phyloP scores from a whole-genome alignment of 2,888 invertebrate genomes.

The Omphaloscelis lunosa region DNA sequence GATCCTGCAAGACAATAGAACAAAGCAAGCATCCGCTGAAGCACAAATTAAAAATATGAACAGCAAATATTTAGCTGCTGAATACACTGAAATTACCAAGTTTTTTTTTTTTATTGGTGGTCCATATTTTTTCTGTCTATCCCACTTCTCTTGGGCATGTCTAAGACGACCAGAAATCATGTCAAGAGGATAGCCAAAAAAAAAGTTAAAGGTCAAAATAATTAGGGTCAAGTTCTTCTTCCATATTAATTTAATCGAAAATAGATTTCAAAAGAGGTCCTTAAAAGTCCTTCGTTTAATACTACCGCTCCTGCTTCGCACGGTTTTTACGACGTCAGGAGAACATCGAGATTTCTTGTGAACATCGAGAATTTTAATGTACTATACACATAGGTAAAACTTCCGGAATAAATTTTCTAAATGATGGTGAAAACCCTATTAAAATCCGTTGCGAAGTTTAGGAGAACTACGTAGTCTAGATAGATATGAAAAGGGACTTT shows the following conservation, averaged over 20 bases:
- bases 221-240: conserved; percentile 22
- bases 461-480: not conserved
- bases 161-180: not conserved
- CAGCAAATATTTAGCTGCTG: too few species aligned
- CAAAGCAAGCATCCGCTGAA: not conserved
- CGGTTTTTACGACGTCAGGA: too few species aligned
- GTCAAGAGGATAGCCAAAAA: conserved; percentile 16
- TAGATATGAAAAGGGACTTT: not conserved
- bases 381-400: not conserved
- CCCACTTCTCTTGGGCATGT: not conserved
- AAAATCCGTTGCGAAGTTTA: not conserved
- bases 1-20: not conserved
- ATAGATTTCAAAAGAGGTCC: not conserved
- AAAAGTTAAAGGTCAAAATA: conserved; percentile 12
- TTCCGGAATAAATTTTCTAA: not conserved
- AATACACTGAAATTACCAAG: not conserved
- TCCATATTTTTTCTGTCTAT: not conserved
- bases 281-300: too few species aligned
- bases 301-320: too few species aligned
- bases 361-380: not conserved
- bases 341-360: not conserved
- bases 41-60: not conserved
- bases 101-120: conserved; percentile 15
- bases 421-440: not conserved
- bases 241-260: conserved; percentile 11